A percentile compares a stretch with the other conserved stretches of the same genome.
Evolutionary conservation across 2,113 vertebrate genomes (phyloP).

Genomic region (Oncorhynchus kisutch): DNA sequence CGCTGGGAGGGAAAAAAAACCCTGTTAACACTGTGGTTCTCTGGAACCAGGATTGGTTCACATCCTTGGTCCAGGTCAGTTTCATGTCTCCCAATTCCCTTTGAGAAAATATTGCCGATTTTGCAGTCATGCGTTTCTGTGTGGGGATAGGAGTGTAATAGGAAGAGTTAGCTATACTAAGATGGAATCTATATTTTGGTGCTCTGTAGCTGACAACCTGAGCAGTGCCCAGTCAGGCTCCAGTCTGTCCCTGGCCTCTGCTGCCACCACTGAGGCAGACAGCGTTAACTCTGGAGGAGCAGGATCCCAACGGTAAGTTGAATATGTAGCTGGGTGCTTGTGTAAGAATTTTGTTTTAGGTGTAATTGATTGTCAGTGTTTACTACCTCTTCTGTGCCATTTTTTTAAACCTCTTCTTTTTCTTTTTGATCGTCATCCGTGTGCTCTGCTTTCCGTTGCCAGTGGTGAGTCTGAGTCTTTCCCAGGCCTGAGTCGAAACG

Average conservation of each 20-base stretch:
- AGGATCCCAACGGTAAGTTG: slow-evolving; percentile 80
- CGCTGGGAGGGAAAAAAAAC: too few relatives aligned
- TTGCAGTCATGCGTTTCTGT: neutral
- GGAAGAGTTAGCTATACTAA: neutral
- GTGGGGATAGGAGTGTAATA: neutral
- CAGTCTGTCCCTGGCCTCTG: slow-evolving; percentile 84
- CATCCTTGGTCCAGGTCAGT: too few relatives aligned
- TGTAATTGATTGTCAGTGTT: slow-evolving; percentile 9
- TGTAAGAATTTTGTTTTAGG: neutral
- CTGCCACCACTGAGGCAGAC: slow-evolving; percentile 79
- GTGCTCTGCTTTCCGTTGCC: slow-evolving; percentile 70
- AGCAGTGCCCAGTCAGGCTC: slow-evolving; percentile 89
- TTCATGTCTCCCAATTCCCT: too few relatives aligned
- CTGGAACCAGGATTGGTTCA: too few relatives aligned
- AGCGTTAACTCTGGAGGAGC: slow-evolving; percentile 86
- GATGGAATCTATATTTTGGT: neutral
- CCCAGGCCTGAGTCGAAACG: slow-evolving; percentile 84
- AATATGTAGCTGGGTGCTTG: neutral
- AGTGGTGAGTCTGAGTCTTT: slow-evolving; percentile 88
- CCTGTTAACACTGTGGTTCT: too few relatives aligned
- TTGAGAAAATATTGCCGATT: too few relatives aligned
- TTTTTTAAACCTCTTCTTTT: neutral
- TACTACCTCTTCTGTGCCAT: neutral
- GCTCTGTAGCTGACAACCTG: slow-evolving; percentile 77
- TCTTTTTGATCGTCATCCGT: neutral